Evolutionary conservation across 2,113 vertebrate genomes (phyloP), one percentile per base, ranked within the genome.

Genomic region (Notarius lentiginosus): DNA sequence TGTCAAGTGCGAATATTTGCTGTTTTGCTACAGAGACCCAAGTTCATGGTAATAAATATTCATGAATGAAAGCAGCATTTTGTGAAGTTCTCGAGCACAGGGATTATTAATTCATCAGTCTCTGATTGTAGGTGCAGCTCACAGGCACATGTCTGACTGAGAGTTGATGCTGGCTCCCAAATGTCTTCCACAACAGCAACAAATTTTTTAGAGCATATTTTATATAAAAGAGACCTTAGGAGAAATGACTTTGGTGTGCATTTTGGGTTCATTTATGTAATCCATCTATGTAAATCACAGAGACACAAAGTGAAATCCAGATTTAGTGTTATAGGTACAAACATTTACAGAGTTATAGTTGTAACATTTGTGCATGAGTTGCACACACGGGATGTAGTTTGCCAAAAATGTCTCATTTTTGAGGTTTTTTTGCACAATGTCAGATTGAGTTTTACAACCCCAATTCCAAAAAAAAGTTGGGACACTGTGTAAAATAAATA

Each of bases 31-130:
- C 90, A 91, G 88, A 91, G 90, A 87, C 90, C 90, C 58, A 89
- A 91, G 89, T 92, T 92, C 90, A 89, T 83, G 47, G 34, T 86
- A 93, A 79, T 94, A 92, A 94, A 95, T 94, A 94, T 94, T 95
- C 93, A 95, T 93, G 93, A 92, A 80, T 88, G 90, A 93, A 86
- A 90, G 88, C 93, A 90, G 92, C 91, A 91, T 94, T 95, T 94
- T 91, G 53, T 89, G 91, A 90, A 91, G 91, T 91, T 95, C 89
- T 92, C 93, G 91, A 93, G 92, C 92, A 90, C 91, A 91, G 92
- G 91, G 90, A 73, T 93, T 90, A 94, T 91, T 93, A 92, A 93
- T 91, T 91, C 92, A 92, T 89, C 84, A 87, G 90, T 89, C 58
- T 85, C 88, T 82, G 89, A 88, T 84, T 89, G 89, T 82, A 90